Conservation (phyloP, 2,113 vertebrate species). For the Paramormyrops kingsleyae region DNA sequence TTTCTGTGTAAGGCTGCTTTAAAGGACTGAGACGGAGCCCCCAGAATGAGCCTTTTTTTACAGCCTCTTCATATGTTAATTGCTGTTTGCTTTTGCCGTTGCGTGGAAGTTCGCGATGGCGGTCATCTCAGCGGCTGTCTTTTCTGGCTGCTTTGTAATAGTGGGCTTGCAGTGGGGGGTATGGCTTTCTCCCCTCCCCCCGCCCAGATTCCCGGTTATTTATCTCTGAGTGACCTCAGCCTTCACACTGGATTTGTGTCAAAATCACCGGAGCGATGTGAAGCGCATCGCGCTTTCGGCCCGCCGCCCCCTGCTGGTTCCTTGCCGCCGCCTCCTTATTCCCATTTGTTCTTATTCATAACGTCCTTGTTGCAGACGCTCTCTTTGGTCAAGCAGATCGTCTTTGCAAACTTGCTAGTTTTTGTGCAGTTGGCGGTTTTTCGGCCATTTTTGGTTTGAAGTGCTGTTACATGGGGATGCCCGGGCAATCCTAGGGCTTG, state of each 20-base stretch:
- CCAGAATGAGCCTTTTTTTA: neutral
- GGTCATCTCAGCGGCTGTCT: neutral
- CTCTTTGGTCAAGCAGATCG: neutral
- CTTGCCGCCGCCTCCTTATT: constrained; percentile 31
- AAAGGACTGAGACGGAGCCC: neutral
- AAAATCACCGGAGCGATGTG: constrained; percentile 66
- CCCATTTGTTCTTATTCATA: neutral
- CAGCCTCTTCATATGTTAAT: constrained; percentile 10
- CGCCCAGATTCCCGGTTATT: constrained; percentile 50
- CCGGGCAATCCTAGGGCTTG: neutral
- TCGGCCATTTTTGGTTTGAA: neutral
- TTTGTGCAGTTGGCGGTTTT: neutral
- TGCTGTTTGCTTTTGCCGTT: neutral
- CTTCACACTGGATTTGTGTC: constrained; percentile 66
- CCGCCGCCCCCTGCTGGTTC: constrained; percentile 43
- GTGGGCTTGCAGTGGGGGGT: neutral
- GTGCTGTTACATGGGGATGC: neutral
- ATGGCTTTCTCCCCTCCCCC: neutral
- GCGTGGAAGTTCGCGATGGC: neutral
- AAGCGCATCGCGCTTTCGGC: constrained; percentile 56
- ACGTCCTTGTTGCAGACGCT: neutral
- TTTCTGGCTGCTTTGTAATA: neutral
- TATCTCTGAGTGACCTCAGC: constrained; percentile 65
- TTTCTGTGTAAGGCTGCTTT: neutral
- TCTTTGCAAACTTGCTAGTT: neutral